These are phyloP conservation scores for Drosophila simulans DNA, from an alignment of 1,140 invertebrate species.

Conservation along the genomic window DNA sequence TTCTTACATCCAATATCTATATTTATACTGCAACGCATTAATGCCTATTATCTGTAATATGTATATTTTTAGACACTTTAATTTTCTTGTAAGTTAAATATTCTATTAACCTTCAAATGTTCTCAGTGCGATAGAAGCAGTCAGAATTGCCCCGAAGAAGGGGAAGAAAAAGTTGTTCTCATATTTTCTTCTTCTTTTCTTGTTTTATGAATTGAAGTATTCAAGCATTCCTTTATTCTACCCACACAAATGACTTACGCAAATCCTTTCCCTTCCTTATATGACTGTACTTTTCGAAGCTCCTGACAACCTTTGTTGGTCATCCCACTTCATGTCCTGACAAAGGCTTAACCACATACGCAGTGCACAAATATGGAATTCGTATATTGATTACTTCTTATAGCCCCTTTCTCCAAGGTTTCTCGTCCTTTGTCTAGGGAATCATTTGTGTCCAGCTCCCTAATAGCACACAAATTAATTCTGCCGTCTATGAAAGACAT, in stretches of 20 bases:
- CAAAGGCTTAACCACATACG: background rate
- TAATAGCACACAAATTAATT: background rate
- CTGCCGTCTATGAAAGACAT: too few species aligned
- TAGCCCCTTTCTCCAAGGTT: background rate
- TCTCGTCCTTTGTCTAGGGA: background rate
- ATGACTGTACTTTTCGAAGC: background rate
- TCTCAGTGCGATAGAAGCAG: background rate
- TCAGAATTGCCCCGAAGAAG: background rate
- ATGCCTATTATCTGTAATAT: too few species aligned
- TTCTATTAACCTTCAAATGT: background rate
- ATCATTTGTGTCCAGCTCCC: background rate
- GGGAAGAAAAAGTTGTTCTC: background rate
- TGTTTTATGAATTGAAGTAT: conserved; percentile 1
- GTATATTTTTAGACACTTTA: too few species aligned
- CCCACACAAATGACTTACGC: background rate
- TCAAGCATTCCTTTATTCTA: background rate
- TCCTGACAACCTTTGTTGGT: background rate
- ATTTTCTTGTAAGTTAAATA: too few species aligned
- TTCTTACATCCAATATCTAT: background rate
- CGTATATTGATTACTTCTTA: background rate
- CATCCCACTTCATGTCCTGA: background rate
- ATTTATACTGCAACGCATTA: too few species aligned
- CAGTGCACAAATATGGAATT: background rate
- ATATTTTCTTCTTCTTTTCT: background rate
- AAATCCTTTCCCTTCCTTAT: background rate